phyloP scores from a whole-genome alignment of 2,888 invertebrate species.

The Polietes domitor region DNA sequence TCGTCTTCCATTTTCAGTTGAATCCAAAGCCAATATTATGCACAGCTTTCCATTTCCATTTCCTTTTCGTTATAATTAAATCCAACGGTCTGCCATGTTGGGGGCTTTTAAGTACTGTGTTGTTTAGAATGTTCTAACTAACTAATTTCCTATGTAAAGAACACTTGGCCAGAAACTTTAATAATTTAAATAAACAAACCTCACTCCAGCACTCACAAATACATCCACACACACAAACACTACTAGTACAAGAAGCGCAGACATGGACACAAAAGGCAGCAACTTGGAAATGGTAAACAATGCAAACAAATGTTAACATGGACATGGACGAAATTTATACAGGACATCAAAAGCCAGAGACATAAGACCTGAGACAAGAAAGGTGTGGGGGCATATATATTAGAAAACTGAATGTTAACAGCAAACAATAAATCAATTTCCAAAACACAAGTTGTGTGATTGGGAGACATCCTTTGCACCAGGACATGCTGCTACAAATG shows the following conservation, averaged over 20 bases:
- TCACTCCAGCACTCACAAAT: not conserved
- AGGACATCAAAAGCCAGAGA: not conserved
- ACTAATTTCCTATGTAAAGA: slow-evolving; percentile 21
- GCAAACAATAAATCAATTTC: slow-evolving; percentile 7
- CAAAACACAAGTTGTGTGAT: not conserved
- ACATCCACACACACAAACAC: not conserved
- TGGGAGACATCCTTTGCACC: too few species aligned
- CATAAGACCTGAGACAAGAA: too few species aligned
- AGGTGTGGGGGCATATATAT: not conserved
- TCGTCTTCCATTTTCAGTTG: too few species aligned
- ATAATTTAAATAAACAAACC: slow-evolving; percentile 21
- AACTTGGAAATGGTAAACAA: slow-evolving; percentile 17
- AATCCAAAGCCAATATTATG: not conserved
- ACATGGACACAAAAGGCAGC: not conserved
- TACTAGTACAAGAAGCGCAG: too few species aligned
- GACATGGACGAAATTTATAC: not conserved
- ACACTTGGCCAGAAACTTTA: slow-evolving; percentile 19
- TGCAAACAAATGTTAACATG: slow-evolving; percentile 24
- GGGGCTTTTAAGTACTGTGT: not conserved
- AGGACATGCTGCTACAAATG: too few species aligned
- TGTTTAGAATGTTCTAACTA: slow-evolving; percentile 7
- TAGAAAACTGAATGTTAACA: not conserved
- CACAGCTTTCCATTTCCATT: not conserved
- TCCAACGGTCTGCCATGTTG: not conserved
- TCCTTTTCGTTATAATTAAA: not conserved